phyloP scores from a whole-genome alignment of 2,888 invertebrate species.

The Ecliptopera silaceata region DNA sequence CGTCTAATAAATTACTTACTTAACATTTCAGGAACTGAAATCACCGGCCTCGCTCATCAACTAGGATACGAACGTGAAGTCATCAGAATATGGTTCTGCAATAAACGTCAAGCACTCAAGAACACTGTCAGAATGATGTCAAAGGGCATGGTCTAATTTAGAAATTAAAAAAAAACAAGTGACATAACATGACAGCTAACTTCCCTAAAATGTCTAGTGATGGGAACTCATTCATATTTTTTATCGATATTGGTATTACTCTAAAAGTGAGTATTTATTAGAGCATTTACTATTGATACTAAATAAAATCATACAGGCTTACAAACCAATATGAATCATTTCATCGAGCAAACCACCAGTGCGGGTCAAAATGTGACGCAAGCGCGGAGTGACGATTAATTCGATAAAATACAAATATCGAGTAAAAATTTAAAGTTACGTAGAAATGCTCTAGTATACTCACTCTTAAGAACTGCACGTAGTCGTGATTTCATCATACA shows the following conservation, averaged over 20 bases:
- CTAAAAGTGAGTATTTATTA: too few relatives aligned
- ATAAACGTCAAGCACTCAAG: conserved; percentile 98
- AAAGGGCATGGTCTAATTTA: conserved; percentile 88
- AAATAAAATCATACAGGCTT: too few relatives aligned
- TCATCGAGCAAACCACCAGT: too few relatives aligned
- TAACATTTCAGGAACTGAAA: conserved; percentile 93
- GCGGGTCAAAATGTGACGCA: too few relatives aligned
- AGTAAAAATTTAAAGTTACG: too few relatives aligned
- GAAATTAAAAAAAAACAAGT: conserved; percentile 27
- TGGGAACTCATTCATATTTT: conserved; percentile 42
- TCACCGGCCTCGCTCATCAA: conserved; percentile 97
- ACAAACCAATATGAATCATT: too few relatives aligned
- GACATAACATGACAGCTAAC: conserved; percentile 31
- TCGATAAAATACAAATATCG: too few relatives aligned
- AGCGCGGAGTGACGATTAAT: too few relatives aligned
- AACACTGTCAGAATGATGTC: conserved; percentile 98
- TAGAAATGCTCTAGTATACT: too few relatives aligned
- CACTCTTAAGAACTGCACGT: conserved; percentile 57
- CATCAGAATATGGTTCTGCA: conserved; percentile 99
- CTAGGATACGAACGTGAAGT: conserved; percentile 98
- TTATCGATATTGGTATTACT: conserved; percentile 50
- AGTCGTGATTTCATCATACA: conserved; percentile 53
- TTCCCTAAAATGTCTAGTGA: conserved; percentile 42
- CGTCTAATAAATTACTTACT: conserved; percentile 17
- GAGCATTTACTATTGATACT: too few relatives aligned